Evolutionary conservation across 2,113 vertebrate genomes (phyloP).

Genomic region (Pollachius pollachius): DNA sequence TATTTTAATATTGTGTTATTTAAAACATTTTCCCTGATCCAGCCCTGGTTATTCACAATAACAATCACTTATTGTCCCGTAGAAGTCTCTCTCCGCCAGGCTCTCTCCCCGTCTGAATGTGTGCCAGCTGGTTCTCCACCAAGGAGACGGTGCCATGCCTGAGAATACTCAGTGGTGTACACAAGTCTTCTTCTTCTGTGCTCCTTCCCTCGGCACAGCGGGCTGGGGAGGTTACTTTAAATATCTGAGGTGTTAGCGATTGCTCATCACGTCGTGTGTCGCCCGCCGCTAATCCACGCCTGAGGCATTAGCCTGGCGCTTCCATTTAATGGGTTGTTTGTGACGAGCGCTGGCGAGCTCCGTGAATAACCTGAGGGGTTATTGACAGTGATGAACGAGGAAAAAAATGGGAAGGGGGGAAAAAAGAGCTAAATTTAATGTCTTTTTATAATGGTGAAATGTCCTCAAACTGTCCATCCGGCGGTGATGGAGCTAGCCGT

Average conservation of each 20-base stretch:
- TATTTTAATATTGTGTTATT: too few relatives aligned
- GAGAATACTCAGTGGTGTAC: not conserved
- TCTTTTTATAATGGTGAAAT: conserved; percentile 14
- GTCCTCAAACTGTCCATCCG: not conserved
- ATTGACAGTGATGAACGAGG: conserved; percentile 10
- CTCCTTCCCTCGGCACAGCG: not conserved
- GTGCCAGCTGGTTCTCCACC: not conserved
- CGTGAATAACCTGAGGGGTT: not conserved
- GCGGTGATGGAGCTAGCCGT: not conserved
- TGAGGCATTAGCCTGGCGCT: not conserved
- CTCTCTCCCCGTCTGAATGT: not conserved
- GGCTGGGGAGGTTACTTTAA: conserved; percentile 1
- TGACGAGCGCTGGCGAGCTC: not conserved
- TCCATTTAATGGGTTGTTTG: not conserved
- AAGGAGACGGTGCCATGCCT: not conserved
- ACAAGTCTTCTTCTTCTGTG: too few relatives aligned
- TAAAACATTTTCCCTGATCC: too few relatives aligned
- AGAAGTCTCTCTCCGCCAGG: not conserved
- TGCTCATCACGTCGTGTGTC: conserved; percentile 31
- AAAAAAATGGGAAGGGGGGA: too few relatives aligned
- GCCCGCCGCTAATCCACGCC: not conserved
- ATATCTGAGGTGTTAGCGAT: conserved; percentile 5
- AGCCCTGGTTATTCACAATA: too few relatives aligned
- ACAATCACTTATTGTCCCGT: too few relatives aligned
- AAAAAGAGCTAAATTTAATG: not conserved